Conservation (phyloP, 2,797 vertebrate species). For the Manis pentadactyla region DNA sequence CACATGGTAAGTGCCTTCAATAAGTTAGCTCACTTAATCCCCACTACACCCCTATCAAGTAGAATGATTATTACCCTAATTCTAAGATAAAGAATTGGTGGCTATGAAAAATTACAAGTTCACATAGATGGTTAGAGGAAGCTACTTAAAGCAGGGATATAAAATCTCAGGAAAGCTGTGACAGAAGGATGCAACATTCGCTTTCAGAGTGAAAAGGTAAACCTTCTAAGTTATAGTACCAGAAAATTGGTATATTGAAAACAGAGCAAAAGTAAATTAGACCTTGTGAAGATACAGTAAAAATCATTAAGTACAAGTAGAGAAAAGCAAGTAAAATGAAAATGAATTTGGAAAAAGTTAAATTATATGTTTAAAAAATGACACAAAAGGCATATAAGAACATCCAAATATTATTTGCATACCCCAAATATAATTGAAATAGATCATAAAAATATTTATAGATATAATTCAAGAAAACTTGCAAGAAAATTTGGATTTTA, state of each 20-base stretch:
- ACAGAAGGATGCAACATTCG: not conserved
- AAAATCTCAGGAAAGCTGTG: not conserved
- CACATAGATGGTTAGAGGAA: not conserved
- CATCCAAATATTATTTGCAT: not conserved
- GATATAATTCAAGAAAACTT: not conserved
- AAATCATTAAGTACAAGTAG: not conserved
- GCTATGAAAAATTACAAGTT: conserved; percentile 2
- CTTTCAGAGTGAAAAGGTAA: conserved; percentile 5
- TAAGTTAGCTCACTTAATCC: conserved; percentile 46
- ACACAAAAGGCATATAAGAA: not conserved
- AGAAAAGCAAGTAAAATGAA: not conserved
- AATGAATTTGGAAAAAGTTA: not conserved
- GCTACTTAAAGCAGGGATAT: not conserved
- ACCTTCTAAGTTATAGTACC: not conserved
- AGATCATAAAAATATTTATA: not conserved
- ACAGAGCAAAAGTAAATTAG: not conserved
- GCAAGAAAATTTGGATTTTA: not conserved
- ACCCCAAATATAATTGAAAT: not conserved
- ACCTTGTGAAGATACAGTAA: not conserved
- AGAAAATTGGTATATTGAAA: not conserved
- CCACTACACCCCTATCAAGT: not conserved
- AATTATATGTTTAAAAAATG: not conserved
- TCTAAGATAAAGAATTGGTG: not conserved
- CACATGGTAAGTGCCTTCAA: not conserved
- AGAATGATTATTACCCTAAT: not conserved